Evolutionary conservation across 2,888 invertebrate species (phyloP).

Genomic region (Cataglyphis livida): DNA sequence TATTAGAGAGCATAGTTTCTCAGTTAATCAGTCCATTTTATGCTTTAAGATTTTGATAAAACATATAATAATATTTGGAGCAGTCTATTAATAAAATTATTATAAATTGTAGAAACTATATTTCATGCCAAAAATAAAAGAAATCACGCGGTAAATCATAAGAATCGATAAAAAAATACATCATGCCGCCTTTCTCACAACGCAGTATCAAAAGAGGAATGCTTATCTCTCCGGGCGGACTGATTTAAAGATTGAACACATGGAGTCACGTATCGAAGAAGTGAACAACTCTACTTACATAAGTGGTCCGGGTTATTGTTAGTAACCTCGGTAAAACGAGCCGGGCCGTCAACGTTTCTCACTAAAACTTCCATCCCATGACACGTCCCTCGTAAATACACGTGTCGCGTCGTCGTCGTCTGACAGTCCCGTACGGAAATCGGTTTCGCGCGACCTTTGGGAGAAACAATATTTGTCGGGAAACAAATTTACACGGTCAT

Average conservation of each 20-base stretch:
- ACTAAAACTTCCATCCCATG: conserved; percentile 17
- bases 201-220: conserved; percentile 37
- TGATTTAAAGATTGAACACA: conserved; percentile 59
- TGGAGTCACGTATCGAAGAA: conserved; percentile 50
- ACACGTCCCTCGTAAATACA: conserved; percentile 50
- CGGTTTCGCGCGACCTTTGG: conserved; percentile 20
- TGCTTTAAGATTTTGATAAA: background rate
- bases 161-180: conserved; percentile 32
- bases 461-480: conserved; percentile 35
- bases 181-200: conserved; percentile 8
- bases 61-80: background rate
- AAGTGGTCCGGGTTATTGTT: conserved; percentile 39
- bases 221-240: conserved; percentile 44
- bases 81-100: background rate
- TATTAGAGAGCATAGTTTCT: background rate
- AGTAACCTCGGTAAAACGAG: conserved; percentile 12
- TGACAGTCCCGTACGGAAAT: conserved; percentile 20
- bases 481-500: conserved; percentile 53
- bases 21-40: background rate
- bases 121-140: background rate
- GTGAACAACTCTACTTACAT: conserved; percentile 28
- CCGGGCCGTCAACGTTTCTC: conserved; percentile 7
- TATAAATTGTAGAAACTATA: background rate
- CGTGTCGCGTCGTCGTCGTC: conserved; percentile 28
- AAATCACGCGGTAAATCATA: background rate